phyloP scores from a whole-genome alignment of 1,140 invertebrate genomes.

The Pemphigus obesinymphae region DNA sequence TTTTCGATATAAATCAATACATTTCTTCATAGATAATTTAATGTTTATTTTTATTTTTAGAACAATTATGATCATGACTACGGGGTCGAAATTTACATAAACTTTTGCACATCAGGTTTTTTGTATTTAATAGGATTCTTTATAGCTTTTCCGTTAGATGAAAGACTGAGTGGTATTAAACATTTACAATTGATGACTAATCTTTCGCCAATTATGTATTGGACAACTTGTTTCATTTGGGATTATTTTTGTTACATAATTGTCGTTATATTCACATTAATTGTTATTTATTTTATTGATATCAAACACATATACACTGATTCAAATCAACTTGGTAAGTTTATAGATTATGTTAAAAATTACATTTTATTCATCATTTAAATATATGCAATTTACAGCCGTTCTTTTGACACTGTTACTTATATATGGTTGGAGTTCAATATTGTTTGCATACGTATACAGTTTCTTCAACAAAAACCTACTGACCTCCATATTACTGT shows the following conservation, averaged over 20 bases:
- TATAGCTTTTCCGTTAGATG: constrained; percentile 54
- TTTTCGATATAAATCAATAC: too few relatives aligned
- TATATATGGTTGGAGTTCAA: constrained; percentile 43
- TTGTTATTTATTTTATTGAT: constrained; percentile 47
- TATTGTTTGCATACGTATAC: constrained; percentile 44
- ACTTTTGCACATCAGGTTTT: background rate
- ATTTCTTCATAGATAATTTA: background rate
- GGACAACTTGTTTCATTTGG: constrained; percentile 59
- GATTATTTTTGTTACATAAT: constrained; percentile 56
- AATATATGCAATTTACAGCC: constrained; percentile 43
- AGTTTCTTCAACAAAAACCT: constrained; percentile 45
- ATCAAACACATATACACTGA: background rate
- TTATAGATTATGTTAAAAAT: background rate
- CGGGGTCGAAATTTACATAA: background rate
- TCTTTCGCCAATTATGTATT: constrained; percentile 56
- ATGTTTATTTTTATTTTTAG: background rate
- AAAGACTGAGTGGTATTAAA: constrained; percentile 55
- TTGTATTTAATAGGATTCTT: constrained; percentile 48
- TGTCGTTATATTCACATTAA: constrained; percentile 45
- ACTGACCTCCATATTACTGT: constrained; percentile 35
- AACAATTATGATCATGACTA: background rate
- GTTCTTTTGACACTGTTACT: constrained; percentile 42
- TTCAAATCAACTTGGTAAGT: background rate
- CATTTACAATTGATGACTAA: constrained; percentile 68
- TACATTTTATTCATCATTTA: background rate